Base-by-base conservation (phyloP, 2,888 invertebrate species). In the Fabriciana adippe region DNA sequence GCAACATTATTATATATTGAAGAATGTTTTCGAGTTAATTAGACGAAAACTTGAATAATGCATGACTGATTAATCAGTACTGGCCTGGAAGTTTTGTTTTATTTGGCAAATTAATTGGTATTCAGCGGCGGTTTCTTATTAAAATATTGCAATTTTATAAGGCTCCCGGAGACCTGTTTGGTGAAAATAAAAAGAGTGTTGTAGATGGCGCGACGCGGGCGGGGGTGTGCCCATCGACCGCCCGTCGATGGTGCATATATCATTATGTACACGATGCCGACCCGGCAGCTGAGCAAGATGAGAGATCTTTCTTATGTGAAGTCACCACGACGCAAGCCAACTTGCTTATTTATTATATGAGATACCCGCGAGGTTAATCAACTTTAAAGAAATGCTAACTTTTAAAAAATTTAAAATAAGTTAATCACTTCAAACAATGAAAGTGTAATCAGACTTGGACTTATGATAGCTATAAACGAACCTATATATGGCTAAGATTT, bases 101-200 rank as follows among this genome's bases (percentile, higher is more conserved):
- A 84, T 85, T 83, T 80, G 76, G 73, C 73, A 78, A 82, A 86
- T 85, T 87, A 87, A 88, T 89, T 88, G 81, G 81, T 83, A 88
- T 88, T 83, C 87, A 81, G 75, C 79, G 79, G 79, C 79, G 75
- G 83, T 82, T 81, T 80, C 81, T 84, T 87, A 86, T 87, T 88
- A 88, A 88, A 87, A 89, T 89, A 89, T 87, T 83, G 85, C 86
- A 85, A 80, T 88, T 87, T 87, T 86, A 85, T 87, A 85, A 80
- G 79, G 83, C 83, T 84, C 73, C 81, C 78, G 86, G 79, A 74
- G 83, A 89, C 87, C 83, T 77, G 86, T 89, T 88, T 80, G 78
- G 76, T 72, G 72, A 72, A 78, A 81, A 86, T 83, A 86, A 85
- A 84, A 84, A 76, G 80, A 82, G 78, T 78, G 77, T 62, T 73